Evolutionary conservation across 2,888 invertebrate genomes (phyloP), one percentile per base, ranked within the genome.

Genomic region (Brenthis ino): DNA sequence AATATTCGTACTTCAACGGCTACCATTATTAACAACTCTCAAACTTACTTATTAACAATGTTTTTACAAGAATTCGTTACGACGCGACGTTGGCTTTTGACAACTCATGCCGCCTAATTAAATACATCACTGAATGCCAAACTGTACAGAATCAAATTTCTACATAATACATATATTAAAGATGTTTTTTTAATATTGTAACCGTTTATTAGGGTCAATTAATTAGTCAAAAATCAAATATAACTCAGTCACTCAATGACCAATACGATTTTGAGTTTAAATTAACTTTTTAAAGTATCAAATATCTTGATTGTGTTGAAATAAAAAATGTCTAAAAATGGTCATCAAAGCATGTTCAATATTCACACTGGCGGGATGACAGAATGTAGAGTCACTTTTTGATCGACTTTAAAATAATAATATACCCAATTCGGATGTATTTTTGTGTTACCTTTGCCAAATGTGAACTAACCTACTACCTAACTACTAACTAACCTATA

Each of bases 71-170:
- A 73, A 72, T 76, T 75, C 67, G 72, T 74, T 76, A 67, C 76
- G 70, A 77, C 74, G 37, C 76, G 70, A 77, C 74, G 37, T 43
- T 43, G 37, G 60, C 71, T 67, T 81, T 80, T 72, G 81, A 87
- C 88, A 84, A 87, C 82, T 88, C 88, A 88, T 85, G 76, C 75
- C 65, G 67, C 74, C 83, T 88, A 88, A 88, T 88, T 88, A 85
- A 78, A 80, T 64, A 68, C 65, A 50, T 73, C 67, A 72, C 72
- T 76, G 75, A 64, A 60, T 24, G 43, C n/a, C 50, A 61, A 60
- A 60, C 50, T 28, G 55, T 63, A 56, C 55, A 67, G 53, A 53
- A 66, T 50, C 63, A 60, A 72, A 65, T 69, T 56, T 71, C 65
- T 57, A 64, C 43, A 54, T 56, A 51, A 64, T 57, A 64, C 43